Evolutionary conservation across 2,113 vertebrate genomes (phyloP), one percentile per base, ranked within the genome.

Genomic region (Tricholaema leucomelas): DNA sequence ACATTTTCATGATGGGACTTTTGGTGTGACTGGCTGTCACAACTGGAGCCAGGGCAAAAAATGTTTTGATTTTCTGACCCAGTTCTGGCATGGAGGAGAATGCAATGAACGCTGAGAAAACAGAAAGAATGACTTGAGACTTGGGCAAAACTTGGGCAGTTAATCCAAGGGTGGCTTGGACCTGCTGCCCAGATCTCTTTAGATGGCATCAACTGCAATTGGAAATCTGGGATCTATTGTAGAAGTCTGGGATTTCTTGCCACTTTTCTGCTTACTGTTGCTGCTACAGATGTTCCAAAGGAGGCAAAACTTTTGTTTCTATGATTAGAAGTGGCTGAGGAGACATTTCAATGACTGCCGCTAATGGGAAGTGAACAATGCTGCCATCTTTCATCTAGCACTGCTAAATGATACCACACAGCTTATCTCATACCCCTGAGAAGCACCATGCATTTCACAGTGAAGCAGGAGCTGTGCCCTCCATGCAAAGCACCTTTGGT

Each of bases 51-150:
- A 99, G 96, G 54, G 97, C 99, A 31, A 99, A 96, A 93, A 99
- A 98, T 94, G 98, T 93, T 91, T 97, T 98, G 95, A 99, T 98
- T 97, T 98, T 99, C 91, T 96, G 97, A 87, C 98, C 98, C 89
- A 99, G 95, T 44, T 98, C 97, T 2, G 99, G 98, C 96, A 99
- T 97, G 40, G 96, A 97, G 33, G 99, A 99, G 95, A 99, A 99
- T 0, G 98, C 98, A 86, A 99, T 98, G 95, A 99, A 99, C 1
- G 96, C 99, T 99, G 95, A 55, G 58, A 71, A 93, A 81, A 92
- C 52, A 94, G 69, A 58, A 81, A 75, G 88, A 65, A 40, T 70
- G 76, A 42, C 19, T 23, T 74, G 25, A 90, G 58, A 14, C 12
- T 58, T 31, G 66, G 28, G 30, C 4, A 3, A 4, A 25, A 58